These are phyloP conservation scores for Lepidonotus clava DNA, from an alignment of 2,888 invertebrate species.

Conservation along the genomic window DNA sequence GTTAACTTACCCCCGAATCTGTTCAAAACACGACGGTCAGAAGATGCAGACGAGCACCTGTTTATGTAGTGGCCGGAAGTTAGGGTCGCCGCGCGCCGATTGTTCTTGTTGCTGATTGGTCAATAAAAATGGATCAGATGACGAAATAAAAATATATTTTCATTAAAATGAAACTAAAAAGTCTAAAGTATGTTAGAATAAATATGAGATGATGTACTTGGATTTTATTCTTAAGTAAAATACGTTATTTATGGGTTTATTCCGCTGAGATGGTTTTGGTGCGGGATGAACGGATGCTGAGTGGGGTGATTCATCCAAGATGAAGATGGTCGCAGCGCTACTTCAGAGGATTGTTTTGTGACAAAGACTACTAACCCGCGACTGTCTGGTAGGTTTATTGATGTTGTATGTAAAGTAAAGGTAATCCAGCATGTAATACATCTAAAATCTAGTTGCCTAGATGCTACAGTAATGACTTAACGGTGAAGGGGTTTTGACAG, in stretches of 20 bases:
- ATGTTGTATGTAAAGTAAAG: too few species aligned
- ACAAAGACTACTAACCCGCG: background rate
- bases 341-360: background rate
- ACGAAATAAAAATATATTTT: background rate
- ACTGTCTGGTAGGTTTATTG: background rate
- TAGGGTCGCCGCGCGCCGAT: background rate
- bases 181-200: background rate
- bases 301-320: constrained; percentile 22
- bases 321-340: background rate
- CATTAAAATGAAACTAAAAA: background rate
- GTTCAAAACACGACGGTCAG: too few species aligned
- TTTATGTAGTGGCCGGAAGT: background rate
- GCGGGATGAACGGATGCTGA: constrained; percentile 5
- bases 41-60: too few species aligned
- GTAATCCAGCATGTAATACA: too few species aligned
- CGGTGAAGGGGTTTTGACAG: too few species aligned
- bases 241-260: background rate
- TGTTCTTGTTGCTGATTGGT: background rate
- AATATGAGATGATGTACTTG: background rate
- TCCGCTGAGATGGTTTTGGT: background rate
- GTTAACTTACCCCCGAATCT: too few species aligned
- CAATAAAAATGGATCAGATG: background rate
- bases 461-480: too few species aligned
- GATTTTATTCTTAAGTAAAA: background rate
- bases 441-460: too few species aligned